A percentile compares a stretch with the other conserved stretches of the same genome.
phyloP scores from a whole-genome alignment of 1,140 invertebrate genomes.

The Drosophila mojavensis region DNA sequence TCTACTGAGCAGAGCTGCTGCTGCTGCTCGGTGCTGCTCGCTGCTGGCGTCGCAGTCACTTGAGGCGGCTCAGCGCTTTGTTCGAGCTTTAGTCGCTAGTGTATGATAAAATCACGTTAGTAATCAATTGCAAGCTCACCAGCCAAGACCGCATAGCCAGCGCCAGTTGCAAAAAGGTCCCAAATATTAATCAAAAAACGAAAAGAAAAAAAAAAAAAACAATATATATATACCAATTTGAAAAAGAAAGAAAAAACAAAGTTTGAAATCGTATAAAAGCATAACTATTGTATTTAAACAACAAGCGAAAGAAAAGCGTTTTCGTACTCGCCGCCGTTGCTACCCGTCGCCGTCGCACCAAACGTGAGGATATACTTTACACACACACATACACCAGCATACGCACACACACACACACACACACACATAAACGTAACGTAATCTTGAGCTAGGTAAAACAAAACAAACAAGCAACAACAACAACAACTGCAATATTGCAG shows the following conservation, averaged over 20 bases:
- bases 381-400: constrained; percentile 7
- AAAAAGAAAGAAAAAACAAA: constrained; percentile 7
- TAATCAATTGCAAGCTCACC: constrained; percentile 84
- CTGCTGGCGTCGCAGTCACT: constrained; percentile 48
- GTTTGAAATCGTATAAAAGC: constrained; percentile 15
- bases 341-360: constrained; percentile 28
- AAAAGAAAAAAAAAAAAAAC: constrained; percentile 4
- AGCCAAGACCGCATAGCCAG: constrained; percentile 75
- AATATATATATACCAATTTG: not conserved
- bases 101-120: constrained; percentile 84
- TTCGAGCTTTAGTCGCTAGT: constrained; percentile 84
- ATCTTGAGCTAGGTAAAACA: constrained; percentile 6
- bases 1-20: constrained; percentile 10
- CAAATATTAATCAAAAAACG: constrained; percentile 12
- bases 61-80: constrained; percentile 60
- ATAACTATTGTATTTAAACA: constrained; percentile 19
- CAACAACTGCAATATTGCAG: constrained; percentile 18
- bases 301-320: constrained; percentile 34
- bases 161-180: constrained; percentile 54
- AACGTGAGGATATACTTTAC: constrained; percentile 46
- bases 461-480: constrained; percentile 14
- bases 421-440: constrained; percentile 1
- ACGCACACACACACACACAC: constrained; percentile 15
- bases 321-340: constrained; percentile 31
- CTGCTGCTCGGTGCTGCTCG: not conserved